Percentiles rank a stretch among this genome's conserved stretches.
Evolutionary conservation across 2,888 invertebrate genomes (phyloP).

Genomic region (Agonopterix heracliana): DNA sequence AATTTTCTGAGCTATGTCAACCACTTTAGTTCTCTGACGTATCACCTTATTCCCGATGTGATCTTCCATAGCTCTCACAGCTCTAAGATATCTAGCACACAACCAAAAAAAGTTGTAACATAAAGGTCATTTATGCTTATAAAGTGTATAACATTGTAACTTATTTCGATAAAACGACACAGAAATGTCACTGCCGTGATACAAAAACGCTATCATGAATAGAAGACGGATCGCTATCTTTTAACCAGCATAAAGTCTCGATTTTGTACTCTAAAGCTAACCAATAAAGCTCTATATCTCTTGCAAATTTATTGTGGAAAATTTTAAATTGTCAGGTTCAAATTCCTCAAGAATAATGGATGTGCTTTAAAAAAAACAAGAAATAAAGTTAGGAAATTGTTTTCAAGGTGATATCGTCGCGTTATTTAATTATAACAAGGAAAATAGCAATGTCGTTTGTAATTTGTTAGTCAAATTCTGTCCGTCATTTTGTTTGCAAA

Average conservation of each 20-base stretch:
- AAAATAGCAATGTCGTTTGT: background rate
- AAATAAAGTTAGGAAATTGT: conserved; percentile 9
- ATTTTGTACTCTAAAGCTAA: background rate
- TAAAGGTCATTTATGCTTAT: too few species aligned
- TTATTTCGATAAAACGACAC: too few species aligned
- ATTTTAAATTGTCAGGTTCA: conserved; percentile 1
- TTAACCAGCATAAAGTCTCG: conserved; percentile 11
- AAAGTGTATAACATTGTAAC: too few species aligned
- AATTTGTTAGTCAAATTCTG: too few species aligned
- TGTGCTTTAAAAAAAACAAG: conserved; percentile 1
- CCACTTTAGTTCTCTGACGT: too few species aligned
- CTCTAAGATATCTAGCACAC: too few species aligned
- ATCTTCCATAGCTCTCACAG: too few species aligned
- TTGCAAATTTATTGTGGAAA: background rate
- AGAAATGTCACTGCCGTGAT: background rate
- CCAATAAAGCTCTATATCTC: background rate
- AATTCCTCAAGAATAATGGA: conserved; percentile 3
- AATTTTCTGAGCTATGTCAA: too few species aligned
- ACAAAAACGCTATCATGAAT: conserved; percentile 11
- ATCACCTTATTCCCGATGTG: too few species aligned
- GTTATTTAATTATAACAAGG: background rate
- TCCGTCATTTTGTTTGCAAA: too few species aligned
- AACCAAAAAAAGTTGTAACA: too few species aligned
- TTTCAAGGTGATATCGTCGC: conserved; percentile 9
- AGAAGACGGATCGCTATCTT: conserved; percentile 19